Evolutionary conservation across 2,113 vertebrate genomes (phyloP).

Genomic region (Otus sunia): DNA sequence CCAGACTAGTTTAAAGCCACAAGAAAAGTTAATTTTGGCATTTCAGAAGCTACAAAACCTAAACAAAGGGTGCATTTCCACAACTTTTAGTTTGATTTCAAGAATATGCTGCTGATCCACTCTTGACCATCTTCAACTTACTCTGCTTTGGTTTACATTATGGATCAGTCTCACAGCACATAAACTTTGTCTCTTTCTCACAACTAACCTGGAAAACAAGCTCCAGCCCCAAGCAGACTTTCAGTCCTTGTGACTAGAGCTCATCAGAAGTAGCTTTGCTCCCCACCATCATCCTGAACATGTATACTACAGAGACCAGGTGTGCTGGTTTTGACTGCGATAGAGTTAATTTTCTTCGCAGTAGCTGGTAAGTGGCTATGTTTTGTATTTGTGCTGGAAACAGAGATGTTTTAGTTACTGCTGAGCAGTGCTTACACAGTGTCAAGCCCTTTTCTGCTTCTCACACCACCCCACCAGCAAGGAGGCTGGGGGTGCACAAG

Average conservation of each 20-base stretch:
- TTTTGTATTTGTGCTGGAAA: background rate
- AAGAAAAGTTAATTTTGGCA: background rate
- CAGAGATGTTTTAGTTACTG: background rate
- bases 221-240: background rate
- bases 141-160: background rate
- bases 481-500: background rate
- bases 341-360: background rate
- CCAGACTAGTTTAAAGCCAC: background rate
- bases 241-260: background rate
- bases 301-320: background rate
- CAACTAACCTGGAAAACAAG: background rate
- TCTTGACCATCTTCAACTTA: background rate
- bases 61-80: background rate
- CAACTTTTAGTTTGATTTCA: background rate
- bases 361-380: background rate
- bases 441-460: background rate
- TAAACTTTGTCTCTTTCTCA: background rate
- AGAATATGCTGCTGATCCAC: background rate
- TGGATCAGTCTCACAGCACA: background rate
- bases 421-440: background rate
- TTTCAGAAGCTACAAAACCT: background rate
- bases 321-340: background rate
- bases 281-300: background rate
- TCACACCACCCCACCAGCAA: background rate
- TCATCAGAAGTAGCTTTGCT: background rate